Percentiles rank a stretch among this genome's conserved stretches.
These are phyloP conservation scores for Chalcosyrphus nemorum DNA, from an alignment of 2,888 invertebrate genomes.

Conservation along the genomic window DNA sequence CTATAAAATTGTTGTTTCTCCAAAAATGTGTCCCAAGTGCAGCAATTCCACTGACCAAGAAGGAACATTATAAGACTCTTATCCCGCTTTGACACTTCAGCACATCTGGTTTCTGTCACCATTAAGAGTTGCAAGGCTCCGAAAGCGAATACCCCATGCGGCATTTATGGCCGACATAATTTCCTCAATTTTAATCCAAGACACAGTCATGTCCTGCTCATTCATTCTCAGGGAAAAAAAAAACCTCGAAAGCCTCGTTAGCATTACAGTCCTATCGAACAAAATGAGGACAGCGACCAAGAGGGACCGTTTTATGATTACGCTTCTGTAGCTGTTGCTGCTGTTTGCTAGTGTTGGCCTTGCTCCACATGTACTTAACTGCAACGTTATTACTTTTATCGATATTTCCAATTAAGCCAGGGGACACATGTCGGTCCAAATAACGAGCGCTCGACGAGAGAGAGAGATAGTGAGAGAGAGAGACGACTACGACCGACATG, in stretches of 20 bases:
- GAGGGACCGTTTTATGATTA: constrained; percentile 53
- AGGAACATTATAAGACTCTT: constrained; percentile 55
- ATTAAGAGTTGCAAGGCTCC: constrained; percentile 39
- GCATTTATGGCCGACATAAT: constrained; percentile 66
- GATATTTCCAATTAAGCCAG: constrained; percentile 71
- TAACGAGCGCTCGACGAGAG: constrained; percentile 13
- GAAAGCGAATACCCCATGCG: constrained; percentile 50
- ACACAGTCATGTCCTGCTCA: constrained; percentile 26
- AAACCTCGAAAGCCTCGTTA: constrained; percentile 56
- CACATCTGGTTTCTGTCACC: constrained; percentile 59
- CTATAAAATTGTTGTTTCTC: constrained; percentile 30
- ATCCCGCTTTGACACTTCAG: constrained; percentile 63
- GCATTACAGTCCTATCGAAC: constrained; percentile 37
- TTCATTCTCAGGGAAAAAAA: constrained; percentile 9
- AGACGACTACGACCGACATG: not conserved
- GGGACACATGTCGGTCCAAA: constrained; percentile 65
- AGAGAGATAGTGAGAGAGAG: no score
- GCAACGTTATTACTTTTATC: constrained; percentile 70
- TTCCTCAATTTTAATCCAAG: constrained; percentile 67
- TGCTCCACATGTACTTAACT: constrained; percentile 72
- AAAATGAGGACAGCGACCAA: constrained; percentile 56
- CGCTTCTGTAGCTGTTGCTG: constrained; percentile 49
- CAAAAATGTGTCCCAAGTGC: constrained; percentile 42
- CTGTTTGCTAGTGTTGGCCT: constrained; percentile 37
- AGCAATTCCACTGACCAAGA: constrained; percentile 52